These are phyloP conservation scores for Caracal caracal DNA, from an alignment of 2,113 vertebrate species.

Conservation along the genomic window DNA sequence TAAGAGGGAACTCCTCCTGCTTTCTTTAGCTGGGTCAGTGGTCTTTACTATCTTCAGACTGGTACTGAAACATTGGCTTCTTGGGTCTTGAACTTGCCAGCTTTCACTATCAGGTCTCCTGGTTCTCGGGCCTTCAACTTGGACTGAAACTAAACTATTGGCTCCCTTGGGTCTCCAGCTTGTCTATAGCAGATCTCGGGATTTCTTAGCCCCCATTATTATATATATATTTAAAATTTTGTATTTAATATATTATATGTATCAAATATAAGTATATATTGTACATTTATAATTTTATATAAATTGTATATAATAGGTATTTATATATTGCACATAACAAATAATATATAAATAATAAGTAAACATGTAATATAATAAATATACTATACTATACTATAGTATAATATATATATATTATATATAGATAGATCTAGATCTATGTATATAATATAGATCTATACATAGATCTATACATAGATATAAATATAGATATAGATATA, in stretches of 20 bases:
- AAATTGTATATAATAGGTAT: background rate
- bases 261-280: background rate
- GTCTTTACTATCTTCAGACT: background rate
- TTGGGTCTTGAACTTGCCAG: background rate
- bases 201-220: background rate
- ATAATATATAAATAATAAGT: background rate
- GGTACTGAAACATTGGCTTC: background rate
- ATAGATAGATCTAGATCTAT: no score
- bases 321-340: background rate
- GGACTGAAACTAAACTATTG: background rate
- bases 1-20: background rate
- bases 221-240: background rate
- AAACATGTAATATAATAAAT: background rate
- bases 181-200: background rate
- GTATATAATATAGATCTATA: no score
- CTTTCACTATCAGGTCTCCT: background rate
- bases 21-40: background rate
- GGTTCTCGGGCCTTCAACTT: background rate
- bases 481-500: no score
- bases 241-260: background rate
- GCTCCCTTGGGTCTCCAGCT: background rate
- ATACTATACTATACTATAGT: background rate
- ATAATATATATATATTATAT: background rate
- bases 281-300: background rate
- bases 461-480: no score